phyloP scores from a whole-genome alignment of 2,888 invertebrate genomes.

The Apodemia duryi region DNA sequence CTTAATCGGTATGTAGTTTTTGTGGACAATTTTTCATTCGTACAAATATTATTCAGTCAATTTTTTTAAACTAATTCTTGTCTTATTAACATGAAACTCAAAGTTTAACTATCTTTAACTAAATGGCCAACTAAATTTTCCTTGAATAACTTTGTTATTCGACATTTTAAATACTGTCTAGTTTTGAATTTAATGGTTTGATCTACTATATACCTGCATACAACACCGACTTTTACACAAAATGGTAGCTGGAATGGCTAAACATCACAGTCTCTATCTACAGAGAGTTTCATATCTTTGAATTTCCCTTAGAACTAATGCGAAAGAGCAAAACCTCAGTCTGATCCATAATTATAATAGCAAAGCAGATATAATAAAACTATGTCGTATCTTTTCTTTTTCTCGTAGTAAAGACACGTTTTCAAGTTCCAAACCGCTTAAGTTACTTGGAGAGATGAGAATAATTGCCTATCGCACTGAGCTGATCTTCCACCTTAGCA shows the following conservation, averaged over 20 bases:
- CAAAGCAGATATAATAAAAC: background rate
- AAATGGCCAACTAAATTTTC: background rate
- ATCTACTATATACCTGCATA: background rate
- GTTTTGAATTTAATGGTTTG: background rate
- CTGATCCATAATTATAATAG: background rate
- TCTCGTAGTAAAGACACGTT: background rate
- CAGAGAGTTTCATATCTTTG: background rate
- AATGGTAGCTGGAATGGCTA: background rate
- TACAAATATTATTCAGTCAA: too few species aligned
- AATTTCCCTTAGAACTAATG: background rate
- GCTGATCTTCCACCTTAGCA: slow-evolving; percentile 88
- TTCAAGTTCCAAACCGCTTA: background rate
- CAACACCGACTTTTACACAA: background rate
- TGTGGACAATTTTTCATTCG: too few species aligned
- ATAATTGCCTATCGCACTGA: slow-evolving; percentile 79
- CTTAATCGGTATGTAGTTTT: too few species aligned
- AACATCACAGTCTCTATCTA: background rate
- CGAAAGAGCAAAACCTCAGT: background rate
- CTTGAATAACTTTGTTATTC: background rate
- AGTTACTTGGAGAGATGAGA: background rate
- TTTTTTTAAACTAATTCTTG: too few species aligned
- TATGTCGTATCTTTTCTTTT: slow-evolving; percentile 6
- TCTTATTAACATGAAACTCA: too few species aligned
- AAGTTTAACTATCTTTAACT: too few species aligned
- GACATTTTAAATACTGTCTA: too few species aligned